Conservation (phyloP, 2,113 vertebrate genomes). For the Alaudala cheleensis region DNA sequence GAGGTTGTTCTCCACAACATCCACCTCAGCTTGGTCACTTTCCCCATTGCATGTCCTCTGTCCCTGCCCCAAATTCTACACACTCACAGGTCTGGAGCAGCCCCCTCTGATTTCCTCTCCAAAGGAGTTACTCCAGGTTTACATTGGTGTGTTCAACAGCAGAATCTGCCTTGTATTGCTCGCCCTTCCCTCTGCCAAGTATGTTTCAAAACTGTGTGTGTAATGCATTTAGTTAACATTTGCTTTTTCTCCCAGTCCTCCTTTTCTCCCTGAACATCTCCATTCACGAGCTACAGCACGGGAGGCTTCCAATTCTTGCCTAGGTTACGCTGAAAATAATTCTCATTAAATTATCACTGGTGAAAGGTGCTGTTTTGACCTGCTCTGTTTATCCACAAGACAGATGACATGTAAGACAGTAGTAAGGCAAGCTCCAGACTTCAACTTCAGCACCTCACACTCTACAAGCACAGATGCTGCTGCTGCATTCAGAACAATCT, state of each 20-base stretch:
- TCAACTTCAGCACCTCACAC: constrained; percentile 13
- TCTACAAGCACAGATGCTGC: background rate
- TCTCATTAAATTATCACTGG: constrained; percentile 32
- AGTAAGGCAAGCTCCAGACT: constrained; percentile 27
- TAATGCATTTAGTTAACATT: constrained; percentile 59
- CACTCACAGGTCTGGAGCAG: background rate
- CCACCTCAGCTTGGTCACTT: background rate
- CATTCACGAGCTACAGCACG: constrained; percentile 25
- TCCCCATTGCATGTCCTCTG: background rate
- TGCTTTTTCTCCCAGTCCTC: constrained; percentile 48
- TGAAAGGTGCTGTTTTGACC: constrained; percentile 32
- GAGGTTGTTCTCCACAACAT: background rate
- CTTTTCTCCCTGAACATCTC: constrained; percentile 40
- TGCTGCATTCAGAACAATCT: background rate
- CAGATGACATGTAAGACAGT: constrained; percentile 1
- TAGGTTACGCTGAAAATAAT: background rate
- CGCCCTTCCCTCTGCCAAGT: constrained; percentile 34
- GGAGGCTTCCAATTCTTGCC: constrained; percentile 26
- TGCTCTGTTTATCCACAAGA: constrained; percentile 27
- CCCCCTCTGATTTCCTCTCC: background rate
- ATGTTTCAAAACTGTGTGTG: constrained; percentile 34
- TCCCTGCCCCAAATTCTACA: background rate
- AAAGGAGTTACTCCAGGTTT: constrained; percentile 37
- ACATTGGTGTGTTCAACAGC: constrained; percentile 41
- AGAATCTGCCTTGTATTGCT: constrained; percentile 40